Percentiles rank a stretch among this genome's conserved stretches.
These are phyloP conservation scores for Apis cerana DNA, from an alignment of 1,140 invertebrate genomes.

Conservation along the genomic window DNA sequence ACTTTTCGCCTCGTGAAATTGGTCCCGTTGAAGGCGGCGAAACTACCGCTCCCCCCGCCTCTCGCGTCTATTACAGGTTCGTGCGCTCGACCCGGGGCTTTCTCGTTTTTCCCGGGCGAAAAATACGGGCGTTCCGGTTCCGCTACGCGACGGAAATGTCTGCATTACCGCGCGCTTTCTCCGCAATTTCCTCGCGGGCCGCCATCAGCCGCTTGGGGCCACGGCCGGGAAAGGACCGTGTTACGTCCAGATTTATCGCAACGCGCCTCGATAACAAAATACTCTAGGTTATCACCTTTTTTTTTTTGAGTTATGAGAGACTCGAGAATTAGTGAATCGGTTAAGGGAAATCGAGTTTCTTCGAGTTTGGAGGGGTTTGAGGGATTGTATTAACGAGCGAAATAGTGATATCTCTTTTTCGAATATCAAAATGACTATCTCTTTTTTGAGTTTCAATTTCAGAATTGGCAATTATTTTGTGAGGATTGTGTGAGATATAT, in stretches of 20 bases:
- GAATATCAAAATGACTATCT: no score
- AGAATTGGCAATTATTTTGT: no score
- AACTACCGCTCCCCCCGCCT: conserved; percentile 1
- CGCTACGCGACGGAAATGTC: conserved; percentile 37
- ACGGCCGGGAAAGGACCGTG: background rate
- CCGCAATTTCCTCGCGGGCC: conserved; percentile 35
- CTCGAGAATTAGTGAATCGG: no score
- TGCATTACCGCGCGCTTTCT: conserved; percentile 38
- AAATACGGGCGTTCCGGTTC: conserved; percentile 35
- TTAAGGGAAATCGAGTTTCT: no score
- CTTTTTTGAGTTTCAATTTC: no score
- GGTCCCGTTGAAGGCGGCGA: background rate
- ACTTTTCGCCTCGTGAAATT: conserved; percentile 25
- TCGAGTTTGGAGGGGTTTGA: no score
- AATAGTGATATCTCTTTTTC: no score
- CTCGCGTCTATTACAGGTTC: conserved; percentile 28
- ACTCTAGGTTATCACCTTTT: no score
- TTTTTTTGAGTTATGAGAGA: no score
- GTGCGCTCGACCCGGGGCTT: conserved; percentile 6
- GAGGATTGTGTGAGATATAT: no score
- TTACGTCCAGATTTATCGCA: conserved; percentile 3
- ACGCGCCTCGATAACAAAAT: no score
- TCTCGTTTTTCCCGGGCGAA: conserved; percentile 21
- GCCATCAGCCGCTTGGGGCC: background rate
- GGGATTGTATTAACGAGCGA: no score